Conservation (phyloP, 2,888 invertebrate species). For the Patella pellucida region DNA sequence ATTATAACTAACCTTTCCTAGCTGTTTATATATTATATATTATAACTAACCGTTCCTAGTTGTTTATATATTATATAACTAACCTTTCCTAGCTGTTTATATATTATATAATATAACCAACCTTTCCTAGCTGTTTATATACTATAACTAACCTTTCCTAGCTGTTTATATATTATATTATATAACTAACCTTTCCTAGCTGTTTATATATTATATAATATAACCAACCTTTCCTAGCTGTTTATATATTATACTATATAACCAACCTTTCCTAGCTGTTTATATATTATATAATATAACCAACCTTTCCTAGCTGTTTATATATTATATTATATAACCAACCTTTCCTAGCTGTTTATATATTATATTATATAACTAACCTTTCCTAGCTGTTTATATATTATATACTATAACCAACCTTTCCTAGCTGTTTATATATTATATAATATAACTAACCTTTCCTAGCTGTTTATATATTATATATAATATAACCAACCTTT, state of each 20-base stretch:
- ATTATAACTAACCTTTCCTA: constrained; percentile 79
- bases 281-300: constrained; percentile 80
- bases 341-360: constrained; percentile 76
- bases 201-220: no score
- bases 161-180: constrained; percentile 79
- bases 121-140: constrained; percentile 75
- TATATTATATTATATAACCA: no score
- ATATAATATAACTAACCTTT: constrained; percentile 79
- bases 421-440: constrained; percentile 77
- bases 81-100: no score
- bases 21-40: no score
- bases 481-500: constrained; percentile 56
- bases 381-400: no score
- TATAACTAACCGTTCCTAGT: constrained; percentile 59
- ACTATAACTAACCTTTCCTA: constrained; percentile 73
- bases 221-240: no score
- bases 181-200: no score
- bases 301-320: no score
- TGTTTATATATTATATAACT: constrained; percentile 80
- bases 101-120: constrained; percentile 38
- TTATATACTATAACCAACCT: constrained; percentile 54
- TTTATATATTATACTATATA: no score
- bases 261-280: constrained; percentile 73
- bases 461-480: no score
- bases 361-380: constrained; percentile 79